Conservation (phyloP, 2,888 invertebrate genomes). For the Drosophila pegasa region DNA sequence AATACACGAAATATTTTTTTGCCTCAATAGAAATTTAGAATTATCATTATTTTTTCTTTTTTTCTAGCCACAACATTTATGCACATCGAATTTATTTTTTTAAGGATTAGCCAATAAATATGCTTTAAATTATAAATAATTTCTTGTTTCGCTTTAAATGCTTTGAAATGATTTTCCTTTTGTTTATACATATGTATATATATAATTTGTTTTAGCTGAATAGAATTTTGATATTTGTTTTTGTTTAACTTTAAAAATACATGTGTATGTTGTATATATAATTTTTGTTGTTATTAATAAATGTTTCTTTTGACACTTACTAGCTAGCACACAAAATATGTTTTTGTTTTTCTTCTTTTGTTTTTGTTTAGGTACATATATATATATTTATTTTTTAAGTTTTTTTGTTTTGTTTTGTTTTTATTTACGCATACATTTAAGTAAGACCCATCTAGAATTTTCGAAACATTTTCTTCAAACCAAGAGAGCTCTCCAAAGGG, state of each 20-base stretch:
- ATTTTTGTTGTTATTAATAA: slow-evolving; percentile 51
- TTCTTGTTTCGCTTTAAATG: slow-evolving; percentile 46
- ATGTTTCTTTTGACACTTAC: slow-evolving; percentile 80
- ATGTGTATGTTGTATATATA: slow-evolving; percentile 56
- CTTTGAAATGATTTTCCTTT: slow-evolving; percentile 46
- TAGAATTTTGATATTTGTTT: slow-evolving; percentile 39
- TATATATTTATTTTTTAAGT: slow-evolving; percentile 66
- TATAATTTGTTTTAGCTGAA: slow-evolving; percentile 31
- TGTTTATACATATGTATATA: slow-evolving; percentile 6
- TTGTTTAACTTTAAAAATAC: slow-evolving; percentile 58
- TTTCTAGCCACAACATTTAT: slow-evolving; percentile 75
- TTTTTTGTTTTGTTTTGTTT: no score
- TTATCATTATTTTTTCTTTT: slow-evolving; percentile 7
- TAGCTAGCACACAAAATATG: slow-evolving; percentile 84
- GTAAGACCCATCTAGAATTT: slow-evolving; percentile 60
- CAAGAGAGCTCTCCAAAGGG: slow-evolving; percentile 44
- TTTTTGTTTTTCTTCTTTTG: slow-evolving; percentile 33
- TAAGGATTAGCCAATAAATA: slow-evolving; percentile 65
- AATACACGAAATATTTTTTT: slow-evolving; percentile 54
- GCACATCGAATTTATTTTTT: slow-evolving; percentile 70
- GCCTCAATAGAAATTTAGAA: slow-evolving; percentile 55
- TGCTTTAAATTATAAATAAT: slow-evolving; percentile 55
- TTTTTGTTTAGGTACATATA: slow-evolving; percentile 82
- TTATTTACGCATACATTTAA: slow-evolving; percentile 71
- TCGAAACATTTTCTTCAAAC: slow-evolving; percentile 52